A percentile compares a stretch with the other conserved stretches of the same genome.
Evolutionary conservation across 2,888 invertebrate species (phyloP).

Genomic region (Plagiodera versicolora): DNA sequence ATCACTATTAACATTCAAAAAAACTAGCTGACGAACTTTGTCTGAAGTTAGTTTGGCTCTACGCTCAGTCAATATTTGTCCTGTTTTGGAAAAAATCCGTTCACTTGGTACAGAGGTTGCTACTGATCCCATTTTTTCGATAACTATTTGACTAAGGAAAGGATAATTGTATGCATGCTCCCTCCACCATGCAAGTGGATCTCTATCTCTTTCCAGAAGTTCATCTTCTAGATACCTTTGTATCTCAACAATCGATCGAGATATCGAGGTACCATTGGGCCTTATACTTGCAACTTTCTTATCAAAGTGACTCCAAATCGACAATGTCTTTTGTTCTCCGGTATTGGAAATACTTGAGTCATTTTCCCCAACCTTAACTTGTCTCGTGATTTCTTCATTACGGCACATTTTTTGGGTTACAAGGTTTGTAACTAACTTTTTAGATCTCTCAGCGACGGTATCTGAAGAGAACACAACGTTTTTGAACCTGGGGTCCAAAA

Average conservation of each 20-base stretch:
- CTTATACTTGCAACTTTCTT: background rate
- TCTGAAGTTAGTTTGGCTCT: constrained; percentile 5
- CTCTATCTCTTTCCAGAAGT: constrained; percentile 10
- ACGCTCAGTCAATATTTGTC: constrained; percentile 14
- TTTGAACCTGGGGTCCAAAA: constrained; percentile 20
- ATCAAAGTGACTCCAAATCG: constrained; percentile 15
- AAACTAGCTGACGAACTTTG: background rate
- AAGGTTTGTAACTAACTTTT: constrained; percentile 11
- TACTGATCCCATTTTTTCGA: constrained; percentile 18
- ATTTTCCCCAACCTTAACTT: too few species aligned
- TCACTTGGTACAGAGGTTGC: constrained; percentile 29
- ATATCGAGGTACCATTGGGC: background rate
- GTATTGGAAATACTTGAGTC: too few species aligned
- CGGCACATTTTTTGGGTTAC: background rate
- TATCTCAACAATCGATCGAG: constrained; percentile 22
- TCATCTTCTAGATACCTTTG: constrained; percentile 24
- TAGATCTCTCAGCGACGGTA: constrained; percentile 2
- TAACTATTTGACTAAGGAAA: constrained; percentile 17
- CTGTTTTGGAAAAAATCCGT: constrained; percentile 25
- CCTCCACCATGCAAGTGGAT: constrained; percentile 22
- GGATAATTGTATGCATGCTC: constrained; percentile 20
- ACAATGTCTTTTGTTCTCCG: background rate
- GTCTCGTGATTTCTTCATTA: background rate
- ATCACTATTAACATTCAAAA: constrained; percentile 17
- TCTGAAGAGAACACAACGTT: constrained; percentile 17